Percentiles rank a stretch among this genome's conserved stretches.
Conservation (phyloP, 2,888 invertebrate species). For the Dinocampus coccinellae region DNA sequence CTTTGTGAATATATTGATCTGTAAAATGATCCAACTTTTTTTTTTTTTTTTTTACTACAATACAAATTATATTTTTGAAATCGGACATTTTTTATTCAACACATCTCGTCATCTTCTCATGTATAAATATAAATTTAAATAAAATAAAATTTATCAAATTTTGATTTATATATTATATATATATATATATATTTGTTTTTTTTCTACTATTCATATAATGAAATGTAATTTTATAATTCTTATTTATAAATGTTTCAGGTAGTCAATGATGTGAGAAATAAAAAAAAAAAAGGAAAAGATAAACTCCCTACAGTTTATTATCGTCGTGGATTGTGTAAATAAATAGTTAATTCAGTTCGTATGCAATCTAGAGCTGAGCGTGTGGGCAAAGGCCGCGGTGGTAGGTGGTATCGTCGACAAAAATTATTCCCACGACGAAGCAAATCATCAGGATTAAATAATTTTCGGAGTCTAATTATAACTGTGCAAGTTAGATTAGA, state of each 20-base stretch:
- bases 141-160: too few species aligned
- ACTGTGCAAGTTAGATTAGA: conserved; percentile 14
- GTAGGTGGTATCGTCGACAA: conserved; percentile 36
- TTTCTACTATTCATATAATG: too few species aligned
- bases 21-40: conserved; percentile 46
- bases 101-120: too few species aligned
- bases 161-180: too few species aligned
- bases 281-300: too few species aligned
- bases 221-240: not conserved
- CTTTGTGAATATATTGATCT: conserved; percentile 42
- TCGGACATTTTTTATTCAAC: too few species aligned
- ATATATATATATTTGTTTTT: too few species aligned
- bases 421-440: conserved; percentile 33
- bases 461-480: conserved; percentile 21
- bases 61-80: conserved; percentile 45
- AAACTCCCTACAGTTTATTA: too few species aligned
- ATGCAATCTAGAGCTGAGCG: conserved; percentile 56
- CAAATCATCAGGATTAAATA: conserved; percentile 23
- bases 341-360: conserved; percentile 53
- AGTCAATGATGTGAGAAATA: conserved; percentile 10
- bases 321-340: conserved; percentile 39
- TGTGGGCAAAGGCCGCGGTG: conserved; percentile 41
- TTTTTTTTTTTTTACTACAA: conserved; percentile 46
- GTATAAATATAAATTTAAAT: too few species aligned
- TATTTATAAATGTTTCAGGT: conserved; percentile 24